A percentile compares a stretch with the other conserved stretches of the same genome.
These are phyloP conservation scores for Neolamprologus tretocephalus DNA, from an alignment of 2,113 vertebrate genomes.

Conservation along the genomic window DNA sequence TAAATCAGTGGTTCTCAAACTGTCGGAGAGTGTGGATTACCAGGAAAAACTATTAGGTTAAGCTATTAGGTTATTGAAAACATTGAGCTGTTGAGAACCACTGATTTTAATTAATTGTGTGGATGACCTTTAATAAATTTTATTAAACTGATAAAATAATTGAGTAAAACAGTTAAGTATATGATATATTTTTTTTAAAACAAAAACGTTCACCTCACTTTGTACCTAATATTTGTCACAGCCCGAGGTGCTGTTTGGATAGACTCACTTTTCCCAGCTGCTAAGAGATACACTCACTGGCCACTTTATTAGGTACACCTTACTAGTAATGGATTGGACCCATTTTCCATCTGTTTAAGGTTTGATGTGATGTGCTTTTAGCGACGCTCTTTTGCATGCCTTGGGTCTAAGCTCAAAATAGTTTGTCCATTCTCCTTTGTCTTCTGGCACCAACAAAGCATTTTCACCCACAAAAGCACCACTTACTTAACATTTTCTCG, in stretches of 20 bases:
- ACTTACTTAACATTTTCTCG: background rate
- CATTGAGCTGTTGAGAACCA: background rate
- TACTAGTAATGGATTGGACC: background rate
- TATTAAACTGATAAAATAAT: background rate
- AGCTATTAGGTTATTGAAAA: background rate
- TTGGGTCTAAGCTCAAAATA: background rate
- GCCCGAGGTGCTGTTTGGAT: background rate
- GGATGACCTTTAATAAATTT: background rate
- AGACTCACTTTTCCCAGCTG: background rate
- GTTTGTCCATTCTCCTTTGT: background rate
- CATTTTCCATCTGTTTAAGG: background rate
- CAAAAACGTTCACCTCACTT: background rate
- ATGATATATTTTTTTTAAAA: background rate
- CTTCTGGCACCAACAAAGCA: background rate
- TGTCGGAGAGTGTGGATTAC: background rate
- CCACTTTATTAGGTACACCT: background rate
- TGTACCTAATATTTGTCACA: background rate
- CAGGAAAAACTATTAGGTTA: background rate
- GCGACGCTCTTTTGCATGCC: background rate
- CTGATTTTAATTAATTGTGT: background rate
- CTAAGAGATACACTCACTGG: background rate
- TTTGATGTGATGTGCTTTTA: background rate
- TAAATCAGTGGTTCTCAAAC: background rate
- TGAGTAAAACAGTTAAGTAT: rapidly evolving
- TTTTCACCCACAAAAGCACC: background rate